Conservation (phyloP, 1,140 invertebrate genomes). For the Drosophila suzukii region DNA sequence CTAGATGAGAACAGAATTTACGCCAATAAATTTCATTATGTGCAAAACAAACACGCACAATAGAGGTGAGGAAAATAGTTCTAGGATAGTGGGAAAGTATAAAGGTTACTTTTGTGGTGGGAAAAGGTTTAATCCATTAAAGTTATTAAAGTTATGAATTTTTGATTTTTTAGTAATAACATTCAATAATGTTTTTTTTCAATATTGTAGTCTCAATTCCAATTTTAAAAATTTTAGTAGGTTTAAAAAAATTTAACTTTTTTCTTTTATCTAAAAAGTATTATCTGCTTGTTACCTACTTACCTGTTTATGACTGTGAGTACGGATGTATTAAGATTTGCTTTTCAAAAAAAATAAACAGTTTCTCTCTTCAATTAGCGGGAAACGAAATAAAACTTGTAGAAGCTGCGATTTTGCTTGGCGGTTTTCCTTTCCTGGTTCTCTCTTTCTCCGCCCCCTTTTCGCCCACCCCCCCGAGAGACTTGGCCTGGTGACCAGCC, state of each 20-base stretch:
- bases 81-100: too few relatives aligned
- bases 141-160: too few relatives aligned
- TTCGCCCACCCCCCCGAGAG: background rate
- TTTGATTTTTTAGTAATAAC: too few relatives aligned
- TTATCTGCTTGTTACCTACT: slow-evolving; percentile 1
- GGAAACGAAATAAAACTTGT: slow-evolving; percentile 61
- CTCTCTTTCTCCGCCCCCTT: slow-evolving; percentile 15
- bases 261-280: background rate
- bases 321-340: slow-evolving; percentile 48
- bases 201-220: too few relatives aligned
- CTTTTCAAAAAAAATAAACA: slow-evolving; percentile 36
- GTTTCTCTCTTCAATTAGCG: slow-evolving; percentile 67
- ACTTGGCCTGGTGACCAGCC: slow-evolving; percentile 59
- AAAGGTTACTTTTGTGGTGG: too few relatives aligned
- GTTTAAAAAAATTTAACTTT: too few relatives aligned
- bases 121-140: too few relatives aligned
- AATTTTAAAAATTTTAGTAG: too few relatives aligned
- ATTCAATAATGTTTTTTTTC: too few relatives aligned
- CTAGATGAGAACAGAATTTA: slow-evolving; percentile 27
- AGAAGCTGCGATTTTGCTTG: slow-evolving; percentile 49
- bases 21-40: slow-evolving; percentile 21
- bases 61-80: background rate
- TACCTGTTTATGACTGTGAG: slow-evolving; percentile 21
- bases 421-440: slow-evolving; percentile 58
- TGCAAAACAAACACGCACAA: slow-evolving; percentile 17